These are phyloP conservation scores for Triplophysa yarkandensis DNA, from an alignment of 2,797 vertebrate species.

Conservation along the genomic window DNA sequence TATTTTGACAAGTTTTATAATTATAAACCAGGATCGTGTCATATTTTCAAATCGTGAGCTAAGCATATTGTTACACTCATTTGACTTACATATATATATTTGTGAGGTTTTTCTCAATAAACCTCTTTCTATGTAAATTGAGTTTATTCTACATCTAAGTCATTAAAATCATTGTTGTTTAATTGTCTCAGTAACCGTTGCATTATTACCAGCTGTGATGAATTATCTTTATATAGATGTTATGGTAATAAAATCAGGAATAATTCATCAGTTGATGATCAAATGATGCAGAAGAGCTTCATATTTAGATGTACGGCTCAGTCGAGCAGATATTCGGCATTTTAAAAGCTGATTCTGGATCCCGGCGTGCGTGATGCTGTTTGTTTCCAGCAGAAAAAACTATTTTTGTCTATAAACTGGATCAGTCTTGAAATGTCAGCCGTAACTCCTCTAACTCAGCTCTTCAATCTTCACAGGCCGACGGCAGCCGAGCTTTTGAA, in stretches of 20 bases:
- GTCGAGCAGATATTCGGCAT: background rate
- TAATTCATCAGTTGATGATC: background rate
- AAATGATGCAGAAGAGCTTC: background rate
- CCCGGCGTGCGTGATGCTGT: background rate
- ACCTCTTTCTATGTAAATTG: background rate
- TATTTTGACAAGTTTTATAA: too few relatives aligned
- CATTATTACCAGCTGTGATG: background rate
- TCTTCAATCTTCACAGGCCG: conserved; percentile 78
- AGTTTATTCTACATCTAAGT: background rate
- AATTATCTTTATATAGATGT: background rate
- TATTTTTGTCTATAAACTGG: background rate
- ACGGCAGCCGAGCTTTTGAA: conserved; percentile 99
- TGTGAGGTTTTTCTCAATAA: background rate
- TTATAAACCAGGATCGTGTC: too few relatives aligned
- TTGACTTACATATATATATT: too few relatives aligned
- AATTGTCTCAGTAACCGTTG: background rate
- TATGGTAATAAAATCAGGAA: background rate
- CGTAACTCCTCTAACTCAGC: conserved; percentile 12
- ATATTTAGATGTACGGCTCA: background rate
- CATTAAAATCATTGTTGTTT: background rate
- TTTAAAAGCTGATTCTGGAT: conserved; percentile 8
- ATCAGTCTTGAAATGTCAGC: conserved; percentile 35
- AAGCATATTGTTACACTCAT: too few relatives aligned
- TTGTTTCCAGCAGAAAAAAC: background rate
- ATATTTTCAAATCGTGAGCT: too few relatives aligned